A percentile compares a stretch with the other conserved stretches of the same genome.
Conservation (phyloP, 1,140 invertebrate species). For the Pseudomyrmex concolor region DNA sequence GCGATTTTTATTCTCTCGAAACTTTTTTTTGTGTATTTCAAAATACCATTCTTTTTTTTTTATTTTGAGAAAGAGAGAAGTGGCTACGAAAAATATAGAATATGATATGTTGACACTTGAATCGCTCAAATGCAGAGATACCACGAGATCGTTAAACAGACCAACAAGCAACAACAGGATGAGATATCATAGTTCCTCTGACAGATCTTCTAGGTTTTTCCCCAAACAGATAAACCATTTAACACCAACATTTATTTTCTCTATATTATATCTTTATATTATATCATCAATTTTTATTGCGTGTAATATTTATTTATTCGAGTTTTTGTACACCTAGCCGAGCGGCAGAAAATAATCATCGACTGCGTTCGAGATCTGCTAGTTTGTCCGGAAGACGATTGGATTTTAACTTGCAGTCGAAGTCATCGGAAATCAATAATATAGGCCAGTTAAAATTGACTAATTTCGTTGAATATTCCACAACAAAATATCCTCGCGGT, state of each 20-base stretch:
- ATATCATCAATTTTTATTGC: neutral
- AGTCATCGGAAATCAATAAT: conserved; percentile 28
- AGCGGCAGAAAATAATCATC: conserved; percentile 53
- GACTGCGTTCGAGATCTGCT: conserved; percentile 74
- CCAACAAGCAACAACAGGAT: conserved; percentile 54
- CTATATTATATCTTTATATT: too few species aligned
- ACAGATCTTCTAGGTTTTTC: conserved; percentile 65
- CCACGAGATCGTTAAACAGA: conserved; percentile 21
- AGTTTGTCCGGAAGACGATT: conserved; percentile 65
- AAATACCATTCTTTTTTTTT: neutral
- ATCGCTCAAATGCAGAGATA: conserved; percentile 13
- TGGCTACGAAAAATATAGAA: conserved; percentile 57
- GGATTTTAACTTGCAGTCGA: conserved; percentile 9
- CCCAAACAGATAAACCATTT: conserved; percentile 11
- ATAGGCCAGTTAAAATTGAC: neutral
- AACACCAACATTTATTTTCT: neutral
- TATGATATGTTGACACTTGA: conserved; percentile 46
- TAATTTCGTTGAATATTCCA: neutral
- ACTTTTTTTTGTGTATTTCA: neutral
- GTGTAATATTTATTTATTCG: neutral
- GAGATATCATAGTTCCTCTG: conserved; percentile 53
- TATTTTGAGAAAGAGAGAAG: conserved; percentile 49
- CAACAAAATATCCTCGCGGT: conserved; percentile 37
- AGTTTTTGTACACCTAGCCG: conserved; percentile 22
- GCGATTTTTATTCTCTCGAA: neutral